A percentile compares a stretch with the other conserved stretches of the same genome.
These are phyloP conservation scores for Manis javanica DNA, from an alignment of 2,797 vertebrate species.

Conservation along the genomic window DNA sequence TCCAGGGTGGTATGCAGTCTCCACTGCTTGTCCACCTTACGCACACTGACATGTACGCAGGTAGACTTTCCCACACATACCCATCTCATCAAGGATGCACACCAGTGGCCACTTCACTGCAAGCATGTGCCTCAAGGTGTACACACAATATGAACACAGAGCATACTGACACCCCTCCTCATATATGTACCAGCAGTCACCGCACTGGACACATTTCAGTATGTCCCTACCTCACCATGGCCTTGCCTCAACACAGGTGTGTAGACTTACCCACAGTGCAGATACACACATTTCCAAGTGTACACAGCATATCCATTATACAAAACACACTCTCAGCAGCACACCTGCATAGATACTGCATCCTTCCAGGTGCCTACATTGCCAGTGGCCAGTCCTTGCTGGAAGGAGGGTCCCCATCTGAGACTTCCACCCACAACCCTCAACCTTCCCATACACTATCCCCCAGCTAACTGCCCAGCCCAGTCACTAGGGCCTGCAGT, in stretches of 20 bases:
- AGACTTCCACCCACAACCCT: neutral
- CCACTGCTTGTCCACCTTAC: neutral
- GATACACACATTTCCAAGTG: neutral
- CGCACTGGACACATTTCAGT: neutral
- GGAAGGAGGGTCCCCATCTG: neutral
- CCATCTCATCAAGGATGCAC: neutral
- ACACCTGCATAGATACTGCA: neutral
- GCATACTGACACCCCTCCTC: neutral
- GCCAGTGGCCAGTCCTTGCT: neutral
- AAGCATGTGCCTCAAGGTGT: neutral
- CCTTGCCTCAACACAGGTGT: fast-evolving
- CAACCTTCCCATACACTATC: neutral
- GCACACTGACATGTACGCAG: neutral
- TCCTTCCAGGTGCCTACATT: fast-evolving
- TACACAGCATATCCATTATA: neutral
- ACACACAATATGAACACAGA: constrained; percentile 37
- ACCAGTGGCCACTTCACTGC: neutral
- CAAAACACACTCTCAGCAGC: neutral
- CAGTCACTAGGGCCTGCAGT: neutral
- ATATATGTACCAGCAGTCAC: neutral
- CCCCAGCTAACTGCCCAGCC: neutral
- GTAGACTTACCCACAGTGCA: neutral
- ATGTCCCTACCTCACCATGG: neutral
- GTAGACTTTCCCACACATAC: neutral
- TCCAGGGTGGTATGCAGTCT: neutral